Base-by-base conservation (phyloP, 1,140 invertebrate genomes). In the Saccostrea echinata region DNA sequence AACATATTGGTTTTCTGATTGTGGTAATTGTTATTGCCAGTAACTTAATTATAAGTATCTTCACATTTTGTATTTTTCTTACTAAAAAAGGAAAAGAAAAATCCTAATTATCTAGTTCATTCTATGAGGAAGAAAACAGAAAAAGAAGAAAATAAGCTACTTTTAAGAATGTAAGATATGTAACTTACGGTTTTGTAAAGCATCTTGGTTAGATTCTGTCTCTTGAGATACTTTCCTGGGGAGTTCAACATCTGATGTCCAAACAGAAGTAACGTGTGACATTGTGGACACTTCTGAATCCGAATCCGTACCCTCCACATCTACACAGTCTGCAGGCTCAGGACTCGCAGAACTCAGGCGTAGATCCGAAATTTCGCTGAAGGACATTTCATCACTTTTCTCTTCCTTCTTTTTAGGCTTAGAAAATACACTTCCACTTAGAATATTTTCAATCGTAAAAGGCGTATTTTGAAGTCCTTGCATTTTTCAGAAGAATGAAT, bases 401-500 rank as follows among this genome's bases (percentile, higher is more conserved):
- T 16, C 27, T 30, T 76, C 30, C 27, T 33, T 33, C 11, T 76
- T 76, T 30, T 30, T 27, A 33, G 24, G 11, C 27, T 76, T 76
- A 30, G 24, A 30, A 76, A 76, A 76, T 33, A 76, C 24, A 30
- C 68, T 27, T 76, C 68, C 68, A 33, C 16, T 76, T 33, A 76
- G 27, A 76, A 76, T 76, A 76, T 76, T 76, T 16, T 76, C 68
- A 76, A 76, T 76, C 2, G 68, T 76, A 76, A 76, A 76, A 30
- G 68, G 68, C 12, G 68, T 76, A 18, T 76, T 76, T 30, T 76
- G 68, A 33, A 30, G 68, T 76, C 68, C 68, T 33, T 76, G 68
- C 68, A 76, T 76, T 16, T 76, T 76, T 30, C 27, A 33, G 16
- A 76, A 9, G 3, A 16, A 30, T 12, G 12, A 27, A 13, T 76